phyloP scores from a whole-genome alignment of 2,888 invertebrate genomes.

The Cenopis cana region DNA sequence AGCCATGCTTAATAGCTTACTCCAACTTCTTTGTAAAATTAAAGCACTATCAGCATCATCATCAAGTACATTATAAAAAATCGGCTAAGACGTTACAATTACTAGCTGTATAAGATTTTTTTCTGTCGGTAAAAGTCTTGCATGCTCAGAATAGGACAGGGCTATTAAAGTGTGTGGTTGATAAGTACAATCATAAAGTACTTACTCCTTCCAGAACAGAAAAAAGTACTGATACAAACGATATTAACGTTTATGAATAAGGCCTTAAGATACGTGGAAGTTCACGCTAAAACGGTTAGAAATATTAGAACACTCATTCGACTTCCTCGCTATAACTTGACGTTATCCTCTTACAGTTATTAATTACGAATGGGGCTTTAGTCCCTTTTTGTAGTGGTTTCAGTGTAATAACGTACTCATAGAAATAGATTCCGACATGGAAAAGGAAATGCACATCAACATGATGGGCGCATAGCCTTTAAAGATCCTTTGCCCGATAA shows the following conservation, averaged over 20 bases:
- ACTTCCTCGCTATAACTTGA: neutral
- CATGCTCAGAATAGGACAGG: no score
- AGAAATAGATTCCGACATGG: neutral
- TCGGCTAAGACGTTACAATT: neutral
- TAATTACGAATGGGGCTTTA: neutral
- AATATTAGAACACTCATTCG: neutral
- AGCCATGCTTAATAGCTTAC: no score
- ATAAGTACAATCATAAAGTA: no score
- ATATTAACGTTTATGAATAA: no score
- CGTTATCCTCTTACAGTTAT: neutral
- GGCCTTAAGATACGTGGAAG: neutral
- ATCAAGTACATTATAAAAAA: neutral
- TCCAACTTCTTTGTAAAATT: neutral
- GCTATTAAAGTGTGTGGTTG: no score
- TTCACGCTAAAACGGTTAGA: neutral
- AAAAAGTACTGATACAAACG: no score
- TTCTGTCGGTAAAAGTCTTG: no score
- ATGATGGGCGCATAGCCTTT: constrained; percentile 24
- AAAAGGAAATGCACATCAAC: constrained; percentile 22
- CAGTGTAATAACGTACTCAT: neutral
- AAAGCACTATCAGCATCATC: neutral
- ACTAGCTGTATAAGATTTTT: neutral
- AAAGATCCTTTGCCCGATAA: constrained; percentile 10
- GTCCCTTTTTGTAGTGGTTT: constrained; percentile 4
- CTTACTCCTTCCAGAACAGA: no score